Evolutionary conservation across 2,797 vertebrate species (phyloP).

Genomic region (Macropus fuliginosus): DNA sequence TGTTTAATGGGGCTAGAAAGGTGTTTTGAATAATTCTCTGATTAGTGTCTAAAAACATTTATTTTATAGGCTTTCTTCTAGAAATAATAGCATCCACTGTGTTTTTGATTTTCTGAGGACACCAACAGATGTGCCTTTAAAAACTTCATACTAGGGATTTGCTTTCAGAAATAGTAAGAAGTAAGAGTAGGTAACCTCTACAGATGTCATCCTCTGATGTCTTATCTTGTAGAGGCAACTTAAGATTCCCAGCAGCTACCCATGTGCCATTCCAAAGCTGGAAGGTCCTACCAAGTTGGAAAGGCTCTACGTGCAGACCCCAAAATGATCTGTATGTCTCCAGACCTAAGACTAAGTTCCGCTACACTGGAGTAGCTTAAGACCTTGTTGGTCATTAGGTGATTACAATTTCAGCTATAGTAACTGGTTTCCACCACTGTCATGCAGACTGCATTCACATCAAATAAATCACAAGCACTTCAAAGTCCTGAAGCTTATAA

Average conservation of each 20-base stretch:
- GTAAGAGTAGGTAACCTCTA: background rate
- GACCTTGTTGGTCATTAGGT: background rate
- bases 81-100: background rate
- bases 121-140: background rate
- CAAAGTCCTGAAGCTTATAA: background rate
- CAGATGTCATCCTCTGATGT: background rate
- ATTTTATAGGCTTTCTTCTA: background rate
- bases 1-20: background rate
- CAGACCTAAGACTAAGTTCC: background rate
- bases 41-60: background rate
- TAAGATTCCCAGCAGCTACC: background rate
- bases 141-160: background rate
- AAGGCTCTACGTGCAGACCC: background rate
- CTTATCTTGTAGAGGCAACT: background rate
- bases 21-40: background rate
- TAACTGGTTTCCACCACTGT: background rate
- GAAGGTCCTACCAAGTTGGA: background rate
- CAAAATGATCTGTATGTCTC: background rate
- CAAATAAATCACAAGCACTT: background rate
- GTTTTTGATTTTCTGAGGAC: background rate
- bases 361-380: background rate
- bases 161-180: constrained; percentile 33
- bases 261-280: background rate
- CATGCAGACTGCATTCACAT: background rate
- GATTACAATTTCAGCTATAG: background rate